Percentiles rank a stretch among this genome's conserved stretches.
phyloP scores from a whole-genome alignment of 1,140 invertebrate species.

The Papilio helenus region DNA sequence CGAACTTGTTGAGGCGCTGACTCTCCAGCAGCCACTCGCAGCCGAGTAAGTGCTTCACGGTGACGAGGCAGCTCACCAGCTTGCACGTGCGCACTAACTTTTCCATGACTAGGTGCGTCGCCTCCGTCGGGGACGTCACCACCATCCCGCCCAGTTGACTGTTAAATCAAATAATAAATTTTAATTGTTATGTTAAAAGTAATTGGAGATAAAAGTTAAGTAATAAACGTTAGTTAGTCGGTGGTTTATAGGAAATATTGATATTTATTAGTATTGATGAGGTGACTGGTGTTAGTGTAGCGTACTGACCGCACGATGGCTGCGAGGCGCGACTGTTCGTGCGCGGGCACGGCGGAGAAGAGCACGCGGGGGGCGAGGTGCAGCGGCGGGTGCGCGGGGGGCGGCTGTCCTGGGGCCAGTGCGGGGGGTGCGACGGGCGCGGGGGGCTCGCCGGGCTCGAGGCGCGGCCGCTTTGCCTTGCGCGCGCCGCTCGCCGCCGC shows the following conservation, averaged over 20 bases:
- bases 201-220: too few relatives aligned
- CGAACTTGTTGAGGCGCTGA: slow-evolving; percentile 88
- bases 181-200: too few relatives aligned
- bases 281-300: not conserved
- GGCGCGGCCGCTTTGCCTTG: slow-evolving; percentile 83
- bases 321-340: slow-evolving; percentile 53
- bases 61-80: slow-evolving; percentile 90
- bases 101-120: slow-evolving; percentile 94
- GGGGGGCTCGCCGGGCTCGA: slow-evolving; percentile 57
- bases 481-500: slow-evolving; percentile 78
- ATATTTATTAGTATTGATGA: not conserved
- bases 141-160: slow-evolving; percentile 92
- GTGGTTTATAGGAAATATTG: too few relatives aligned
- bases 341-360: slow-evolving; percentile 76
- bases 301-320: slow-evolving; percentile 74
- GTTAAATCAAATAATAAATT: slow-evolving; percentile 42
- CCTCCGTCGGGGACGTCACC: slow-evolving; percentile 87
- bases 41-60: slow-evolving; percentile 90
- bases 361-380: slow-evolving; percentile 84
- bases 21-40: slow-evolving; percentile 94
- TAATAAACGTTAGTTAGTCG: too few relatives aligned
- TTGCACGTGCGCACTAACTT: slow-evolving; percentile 92
- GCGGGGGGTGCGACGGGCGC: slow-evolving; percentile 2
- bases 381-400: slow-evolving; percentile 64
- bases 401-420: slow-evolving; percentile 38